Base-by-base conservation (phyloP, 1,140 invertebrate species). In the Philopotamus ludificatus region DNA sequence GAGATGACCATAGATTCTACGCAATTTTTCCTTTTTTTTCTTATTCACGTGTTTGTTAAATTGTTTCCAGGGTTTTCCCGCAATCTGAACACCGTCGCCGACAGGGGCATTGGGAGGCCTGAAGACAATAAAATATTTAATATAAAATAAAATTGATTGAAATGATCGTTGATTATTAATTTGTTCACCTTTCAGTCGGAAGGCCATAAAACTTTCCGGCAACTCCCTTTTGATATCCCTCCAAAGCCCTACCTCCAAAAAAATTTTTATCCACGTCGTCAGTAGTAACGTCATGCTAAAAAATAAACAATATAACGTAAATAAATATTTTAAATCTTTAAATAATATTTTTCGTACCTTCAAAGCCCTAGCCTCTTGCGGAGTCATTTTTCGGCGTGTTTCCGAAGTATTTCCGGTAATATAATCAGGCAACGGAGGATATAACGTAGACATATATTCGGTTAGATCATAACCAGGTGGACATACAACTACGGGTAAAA, bases 21-120 rank as follows among this genome's bases (percentile, higher is more conserved):
- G 83, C n/a, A 92, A 73, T 76, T 97, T 97, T 74, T 96, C 91
- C 68, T 86, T 86, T 73, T 93, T 94, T 53, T 92, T 91, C 71
- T 89, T 87, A 73, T 93, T 92, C 16, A 83, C 81, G 73, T 92
- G 90, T 76, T 84, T 89, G 71, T 90, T 89, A 2, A 85, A 80
- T 71, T 86, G 85, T 72, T 93, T 93, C 90, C 92, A 94, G 3
- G 92, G 90, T 77, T 95, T 95, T 18, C 76, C 73, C 22, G 75
- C 65, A 7, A 23, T 16, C 60, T 16, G 21, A 16, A 66, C 68
- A 15, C 65, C 72, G 3, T 68, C 74, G 0, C 65, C 69, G n/a
- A n/a, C n/a, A n/a, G n/a, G n/a, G 28, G 28, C 28, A 12, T 34
- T 34, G 4, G 28, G 28, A 34, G 28, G 4, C 12, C 28, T 34